Base-by-base conservation (phyloP, 2,797 vertebrate species). In the Lacerta viridis region DNA sequence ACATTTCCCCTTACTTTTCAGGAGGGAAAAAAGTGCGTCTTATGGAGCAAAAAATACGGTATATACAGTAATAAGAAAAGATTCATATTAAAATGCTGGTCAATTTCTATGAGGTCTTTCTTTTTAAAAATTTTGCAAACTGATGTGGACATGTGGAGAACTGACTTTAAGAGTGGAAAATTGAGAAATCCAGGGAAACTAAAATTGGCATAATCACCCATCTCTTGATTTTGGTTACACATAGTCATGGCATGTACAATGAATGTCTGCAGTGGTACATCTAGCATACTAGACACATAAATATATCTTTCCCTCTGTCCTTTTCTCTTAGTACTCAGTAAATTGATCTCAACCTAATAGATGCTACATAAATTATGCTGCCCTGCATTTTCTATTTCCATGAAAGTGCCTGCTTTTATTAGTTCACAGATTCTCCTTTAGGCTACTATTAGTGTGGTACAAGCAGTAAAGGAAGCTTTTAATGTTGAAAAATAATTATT, bases 401-500 rank as follows among this genome's bases (percentile, higher is more conserved):
- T 29, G 33, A 87, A 68, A n/a, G 66, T 88, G 84, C 90, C 90
- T 84, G 8, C 84, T 86, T 83, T 88, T 90, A 80, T 86, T 85
- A 85, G 66, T 83, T 59, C 1, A n/a, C 11, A 74, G 41, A 91
- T 85, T 71, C 75, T 72, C 80, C 89, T 92, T 85, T 76, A 90
- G 92, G 89, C 85, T 91, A 91, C 87, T 89, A 80, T 87, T 88
- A 95, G 90, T 94, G 88, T 92, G 88, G 85, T 80, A 89, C 85
- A 79, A 84, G 77, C 87, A 91, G 80, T 85, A 91, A 93, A 94
- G 50, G 77, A 93, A 91, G 91, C 87, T 96, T 95, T 97, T 94
- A 94, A 93, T 85, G 84, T 72, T 86, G 89, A 93, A 94, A 95
- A 95, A 93, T 93, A 93, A 95, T 93, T 93, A 90, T 94, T 94